phyloP scores from a whole-genome alignment of 2,113 vertebrate species.

The Neolamprologus sp. region DNA sequence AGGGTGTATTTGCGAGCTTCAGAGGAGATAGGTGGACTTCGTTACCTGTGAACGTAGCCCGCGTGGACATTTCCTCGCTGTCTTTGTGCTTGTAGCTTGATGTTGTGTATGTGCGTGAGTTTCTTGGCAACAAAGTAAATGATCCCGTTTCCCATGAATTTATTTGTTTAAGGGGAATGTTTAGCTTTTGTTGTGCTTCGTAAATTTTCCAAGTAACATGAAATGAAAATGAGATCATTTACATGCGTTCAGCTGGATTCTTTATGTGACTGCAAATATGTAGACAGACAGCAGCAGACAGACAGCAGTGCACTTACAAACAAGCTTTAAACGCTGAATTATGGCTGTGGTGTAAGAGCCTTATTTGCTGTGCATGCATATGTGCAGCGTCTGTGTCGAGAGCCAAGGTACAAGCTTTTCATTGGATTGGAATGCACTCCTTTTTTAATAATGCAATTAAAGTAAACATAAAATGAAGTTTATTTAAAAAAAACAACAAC shows the following conservation, averaged over 20 bases:
- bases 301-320: neutral
- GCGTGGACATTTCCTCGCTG: rapidly evolving
- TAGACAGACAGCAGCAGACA: neutral
- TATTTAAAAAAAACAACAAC: neutral
- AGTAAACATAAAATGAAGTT: neutral
- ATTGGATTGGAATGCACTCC: neutral
- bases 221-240: neutral
- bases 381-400: neutral
- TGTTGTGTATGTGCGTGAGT: neutral
- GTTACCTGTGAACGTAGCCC: neutral
- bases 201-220: neutral
- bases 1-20: neutral
- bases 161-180: neutral
- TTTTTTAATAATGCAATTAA: neutral
- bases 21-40: neutral
- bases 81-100: neutral
- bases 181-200: neutral
- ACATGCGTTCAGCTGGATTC: neutral
- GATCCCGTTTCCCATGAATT: neutral
- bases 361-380: neutral
- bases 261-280: neutral
- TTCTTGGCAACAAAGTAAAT: neutral
- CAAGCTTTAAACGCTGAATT: neutral
- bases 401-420: neutral
- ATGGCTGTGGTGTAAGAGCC: neutral